phyloP scores from a whole-genome alignment of 1,140 invertebrate genomes.

The Drosophila azteca region DNA sequence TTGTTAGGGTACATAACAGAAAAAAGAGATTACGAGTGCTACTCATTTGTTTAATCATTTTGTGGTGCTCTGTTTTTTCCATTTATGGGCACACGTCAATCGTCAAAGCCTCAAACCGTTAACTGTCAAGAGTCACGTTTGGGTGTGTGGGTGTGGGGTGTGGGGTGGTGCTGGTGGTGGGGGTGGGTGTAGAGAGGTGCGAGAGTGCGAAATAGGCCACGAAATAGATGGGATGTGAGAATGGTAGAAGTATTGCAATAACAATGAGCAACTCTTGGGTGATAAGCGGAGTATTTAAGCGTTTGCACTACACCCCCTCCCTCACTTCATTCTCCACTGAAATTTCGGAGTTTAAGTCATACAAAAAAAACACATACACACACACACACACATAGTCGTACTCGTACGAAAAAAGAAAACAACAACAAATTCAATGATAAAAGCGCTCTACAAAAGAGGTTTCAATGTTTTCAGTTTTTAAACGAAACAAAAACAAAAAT shows the following conservation, averaged over 20 bases:
- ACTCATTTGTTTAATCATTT: conserved; percentile 54
- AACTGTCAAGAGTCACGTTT: conserved; percentile 59
- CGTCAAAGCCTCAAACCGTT: neutral
- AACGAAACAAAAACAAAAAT: conserved; percentile 27
- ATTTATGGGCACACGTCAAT: conserved; percentile 12
- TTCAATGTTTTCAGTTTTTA: conserved; percentile 72
- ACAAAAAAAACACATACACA: conserved; percentile 1
- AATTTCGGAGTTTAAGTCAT: conserved; percentile 28
- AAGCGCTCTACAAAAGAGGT: conserved; percentile 76
- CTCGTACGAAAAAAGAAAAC: conserved; percentile 20
- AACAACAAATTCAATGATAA: conserved; percentile 59
- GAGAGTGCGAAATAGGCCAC: conserved; percentile 11
- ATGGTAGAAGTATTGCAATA: conserved; percentile 21
- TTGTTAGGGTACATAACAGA: conserved; percentile 7
- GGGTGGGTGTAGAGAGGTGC: no score
- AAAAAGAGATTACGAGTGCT: conserved; percentile 10
- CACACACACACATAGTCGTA: conserved; percentile 12
- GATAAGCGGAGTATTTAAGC: conserved; percentile 26
- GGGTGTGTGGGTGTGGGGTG: conserved; percentile 14
- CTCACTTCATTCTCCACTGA: conserved; percentile 7
- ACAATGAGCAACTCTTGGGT: conserved; percentile 7
- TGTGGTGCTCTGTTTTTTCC: conserved; percentile 28
- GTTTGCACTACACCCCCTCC: neutral
- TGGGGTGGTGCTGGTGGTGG: neutral
- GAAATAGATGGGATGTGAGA: conserved; percentile 1